Percentiles rank a stretch among this genome's conserved stretches.
These are phyloP conservation scores for Drosophila kanapiae DNA, from an alignment of 1,140 invertebrate genomes.

Conservation along the genomic window DNA sequence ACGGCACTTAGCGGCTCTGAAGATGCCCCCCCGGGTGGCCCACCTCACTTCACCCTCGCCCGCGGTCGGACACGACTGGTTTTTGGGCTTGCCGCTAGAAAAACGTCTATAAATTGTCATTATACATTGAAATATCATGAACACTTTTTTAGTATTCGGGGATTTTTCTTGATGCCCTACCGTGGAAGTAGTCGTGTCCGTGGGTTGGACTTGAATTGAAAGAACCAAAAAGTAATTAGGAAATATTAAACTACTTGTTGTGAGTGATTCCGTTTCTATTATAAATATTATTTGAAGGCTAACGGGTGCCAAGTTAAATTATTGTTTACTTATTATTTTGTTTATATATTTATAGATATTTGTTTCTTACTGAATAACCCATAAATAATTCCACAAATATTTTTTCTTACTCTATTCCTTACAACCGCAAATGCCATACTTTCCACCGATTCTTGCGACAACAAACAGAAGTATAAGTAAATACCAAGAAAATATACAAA, in stretches of 20 bases:
- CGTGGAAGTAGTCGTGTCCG: slow-evolving; percentile 4
- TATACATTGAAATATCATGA: slow-evolving; percentile 34
- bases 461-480: neutral
- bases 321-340: neutral
- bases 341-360: neutral
- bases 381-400: neutral
- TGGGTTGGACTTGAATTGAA: neutral
- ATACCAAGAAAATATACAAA: neutral
- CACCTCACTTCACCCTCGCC: neutral
- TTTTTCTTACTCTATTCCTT: neutral
- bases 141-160: slow-evolving; percentile 28
- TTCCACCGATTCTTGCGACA: too few relatives aligned
- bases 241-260: too few relatives aligned
- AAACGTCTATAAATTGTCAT: slow-evolving; percentile 42
- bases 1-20: slow-evolving; percentile 27
- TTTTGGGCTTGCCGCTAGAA: slow-evolving; percentile 41
- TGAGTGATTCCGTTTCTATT: too few relatives aligned
- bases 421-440: neutral
- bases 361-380: too few relatives aligned
- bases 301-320: too few relatives aligned
- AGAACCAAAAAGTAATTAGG: too few relatives aligned
- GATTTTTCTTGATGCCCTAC: slow-evolving; percentile 42
- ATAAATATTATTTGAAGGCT: too few relatives aligned
- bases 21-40: neutral
- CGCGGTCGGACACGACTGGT: slow-evolving; percentile 35